phyloP scores from a whole-genome alignment of 2,113 vertebrate species.

The Spheniscus mendiculus region DNA sequence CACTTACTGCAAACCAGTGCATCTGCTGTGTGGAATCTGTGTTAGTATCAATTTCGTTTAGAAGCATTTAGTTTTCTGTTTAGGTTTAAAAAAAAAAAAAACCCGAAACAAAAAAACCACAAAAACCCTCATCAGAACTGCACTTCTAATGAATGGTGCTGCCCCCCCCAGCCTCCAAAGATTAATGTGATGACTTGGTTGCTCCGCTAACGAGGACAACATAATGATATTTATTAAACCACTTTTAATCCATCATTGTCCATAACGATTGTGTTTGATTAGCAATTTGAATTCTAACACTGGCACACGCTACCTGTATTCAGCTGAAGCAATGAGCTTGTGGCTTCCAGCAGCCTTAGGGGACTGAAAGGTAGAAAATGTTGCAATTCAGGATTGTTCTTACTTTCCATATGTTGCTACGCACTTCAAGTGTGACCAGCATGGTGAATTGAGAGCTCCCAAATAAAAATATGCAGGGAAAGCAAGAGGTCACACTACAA shows the following conservation, averaged over 20 bases:
- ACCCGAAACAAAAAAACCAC: neutral
- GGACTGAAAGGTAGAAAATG: neutral
- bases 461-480: neutral
- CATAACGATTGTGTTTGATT: neutral
- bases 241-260: neutral
- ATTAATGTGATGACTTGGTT: neutral
- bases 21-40: neutral
- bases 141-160: neutral
- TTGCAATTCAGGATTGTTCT: neutral
- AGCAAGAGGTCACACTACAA: neutral
- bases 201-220: neutral
- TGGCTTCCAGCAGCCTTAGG: constrained; percentile 1
- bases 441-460: neutral
- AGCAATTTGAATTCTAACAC: constrained; percentile 3
- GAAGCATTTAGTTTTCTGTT: neutral
- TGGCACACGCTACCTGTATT: neutral
- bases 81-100: neutral
- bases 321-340: neutral
- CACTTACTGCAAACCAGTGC: neutral
- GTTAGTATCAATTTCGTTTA: neutral
- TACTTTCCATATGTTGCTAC: constrained; percentile 41
- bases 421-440: neutral
- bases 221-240: neutral
- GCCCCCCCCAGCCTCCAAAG: neutral
- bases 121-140: neutral